Conservation (phyloP, 2,797 vertebrate genomes). For the Xiphorhynchus erythropygius region DNA sequence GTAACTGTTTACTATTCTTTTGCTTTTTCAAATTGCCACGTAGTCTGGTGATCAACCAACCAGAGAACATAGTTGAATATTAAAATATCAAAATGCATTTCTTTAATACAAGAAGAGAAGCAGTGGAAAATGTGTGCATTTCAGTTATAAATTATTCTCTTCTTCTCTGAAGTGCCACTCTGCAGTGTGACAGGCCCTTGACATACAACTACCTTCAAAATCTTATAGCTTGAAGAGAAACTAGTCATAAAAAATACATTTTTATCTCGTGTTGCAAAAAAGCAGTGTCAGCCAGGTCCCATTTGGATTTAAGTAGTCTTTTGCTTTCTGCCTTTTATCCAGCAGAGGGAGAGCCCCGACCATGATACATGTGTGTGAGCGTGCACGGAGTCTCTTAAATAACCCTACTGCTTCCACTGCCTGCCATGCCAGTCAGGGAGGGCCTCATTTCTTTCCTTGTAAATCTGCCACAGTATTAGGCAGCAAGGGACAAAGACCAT, state of each 20-base stretch:
- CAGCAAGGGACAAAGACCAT: not conserved
- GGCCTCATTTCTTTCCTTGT: not conserved
- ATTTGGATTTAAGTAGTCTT: not conserved
- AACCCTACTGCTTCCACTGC: not conserved
- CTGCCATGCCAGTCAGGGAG: not conserved
- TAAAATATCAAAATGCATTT: not conserved
- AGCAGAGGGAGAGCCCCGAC: slow-evolving; percentile 31
- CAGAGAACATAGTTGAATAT: not conserved
- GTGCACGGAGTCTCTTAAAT: not conserved
- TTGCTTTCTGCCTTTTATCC: slow-evolving; percentile 5
- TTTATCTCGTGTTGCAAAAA: not conserved
- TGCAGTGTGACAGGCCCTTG: not conserved
- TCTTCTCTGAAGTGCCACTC: not conserved
- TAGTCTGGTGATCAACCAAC: not conserved
- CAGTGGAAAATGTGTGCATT: not conserved
- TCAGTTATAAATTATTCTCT: not conserved
- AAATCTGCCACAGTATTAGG: not conserved
- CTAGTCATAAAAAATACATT: not conserved
- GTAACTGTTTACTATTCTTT: not conserved
- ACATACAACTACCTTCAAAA: not conserved
- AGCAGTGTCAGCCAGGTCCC: not conserved
- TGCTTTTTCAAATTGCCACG: not conserved
- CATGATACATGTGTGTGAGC: accelerated
- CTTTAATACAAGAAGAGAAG: not conserved
- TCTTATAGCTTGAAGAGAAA: not conserved